A percentile compares a stretch with the other conserved stretches of the same genome.
Conservation (phyloP, 2,113 vertebrate genomes). For the Rhinoptilus africanus region DNA sequence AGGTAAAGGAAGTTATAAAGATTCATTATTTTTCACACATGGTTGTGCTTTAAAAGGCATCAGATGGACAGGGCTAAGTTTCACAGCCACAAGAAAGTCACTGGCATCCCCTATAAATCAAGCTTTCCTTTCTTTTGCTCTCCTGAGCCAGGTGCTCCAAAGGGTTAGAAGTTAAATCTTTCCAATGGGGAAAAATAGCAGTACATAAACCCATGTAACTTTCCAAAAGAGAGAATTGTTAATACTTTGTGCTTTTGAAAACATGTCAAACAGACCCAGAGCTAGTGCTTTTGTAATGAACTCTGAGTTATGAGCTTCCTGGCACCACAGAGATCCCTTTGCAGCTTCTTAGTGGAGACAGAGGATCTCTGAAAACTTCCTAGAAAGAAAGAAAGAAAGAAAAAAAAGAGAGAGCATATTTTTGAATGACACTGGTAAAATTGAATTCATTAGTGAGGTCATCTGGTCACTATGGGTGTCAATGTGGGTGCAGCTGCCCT, state of each 20-base stretch:
- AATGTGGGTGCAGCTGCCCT: rapidly evolving
- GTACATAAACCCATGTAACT: not conserved
- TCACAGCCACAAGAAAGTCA: slow-evolving; percentile 31
- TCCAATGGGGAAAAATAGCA: not conserved
- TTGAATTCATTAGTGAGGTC: not conserved
- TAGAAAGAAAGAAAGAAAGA: not conserved
- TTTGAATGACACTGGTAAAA: not conserved
- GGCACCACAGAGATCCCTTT: not conserved
- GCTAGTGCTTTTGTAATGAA: not conserved
- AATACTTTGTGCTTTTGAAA: not conserved
- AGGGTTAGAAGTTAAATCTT: not conserved
- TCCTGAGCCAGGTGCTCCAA: slow-evolving; percentile 1
- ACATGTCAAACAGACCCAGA: not conserved
- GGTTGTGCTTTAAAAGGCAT: slow-evolving; percentile 58
- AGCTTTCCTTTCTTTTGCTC: slow-evolving; percentile 12
- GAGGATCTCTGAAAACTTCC: not conserved
- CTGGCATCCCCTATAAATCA: slow-evolving; percentile 42
- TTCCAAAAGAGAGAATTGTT: not conserved
- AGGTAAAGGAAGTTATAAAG: slow-evolving; percentile 27
- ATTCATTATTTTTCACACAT: slow-evolving; percentile 52
- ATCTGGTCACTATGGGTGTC: not conserved
- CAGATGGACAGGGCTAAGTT: slow-evolving; percentile 33
- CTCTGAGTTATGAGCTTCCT: not conserved
- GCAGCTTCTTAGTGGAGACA: not conserved
- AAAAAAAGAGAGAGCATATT: not conserved